Conservation (phyloP, 2,888 invertebrate genomes). For the Hirtodrosophila trivittata region DNA sequence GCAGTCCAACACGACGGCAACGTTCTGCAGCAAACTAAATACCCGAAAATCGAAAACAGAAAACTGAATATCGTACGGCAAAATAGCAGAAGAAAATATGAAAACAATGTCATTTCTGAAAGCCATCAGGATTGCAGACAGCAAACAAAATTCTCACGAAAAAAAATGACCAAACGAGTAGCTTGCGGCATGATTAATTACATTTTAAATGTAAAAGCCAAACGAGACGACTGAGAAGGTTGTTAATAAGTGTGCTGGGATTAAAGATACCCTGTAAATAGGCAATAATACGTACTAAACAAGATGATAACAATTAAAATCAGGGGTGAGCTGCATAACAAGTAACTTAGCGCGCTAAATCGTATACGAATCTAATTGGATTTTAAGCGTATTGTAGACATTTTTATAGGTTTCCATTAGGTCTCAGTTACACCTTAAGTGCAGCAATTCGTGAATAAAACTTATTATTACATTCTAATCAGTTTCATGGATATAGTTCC, state of each 20-base stretch:
- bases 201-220: conserved; percentile 49
- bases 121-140: conserved; percentile 49
- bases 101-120: conserved; percentile 25
- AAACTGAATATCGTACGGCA: conserved; percentile 24
- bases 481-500: too few relatives aligned
- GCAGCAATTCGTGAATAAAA: too few relatives aligned
- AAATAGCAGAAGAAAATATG: conserved; percentile 1
- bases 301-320: too few relatives aligned
- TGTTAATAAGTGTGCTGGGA: too few relatives aligned
- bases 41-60: conserved; percentile 14
- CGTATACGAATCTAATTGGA: too few relatives aligned
- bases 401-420: too few relatives aligned
- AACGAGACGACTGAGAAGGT: background rate
- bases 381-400: too few relatives aligned
- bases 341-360: too few relatives aligned
- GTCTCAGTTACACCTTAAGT: too few relatives aligned
- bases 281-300: too few relatives aligned
- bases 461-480: too few relatives aligned
- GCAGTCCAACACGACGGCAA: conserved; percentile 24
- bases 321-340: too few relatives aligned
- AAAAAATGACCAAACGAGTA: conserved; percentile 21
- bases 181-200: conserved; percentile 50
- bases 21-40: conserved; percentile 14
- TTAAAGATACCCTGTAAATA: background rate
- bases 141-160: conserved; percentile 44